phyloP scores from a whole-genome alignment of 1,140 invertebrate species.

The Colletes latitarsis region DNA sequence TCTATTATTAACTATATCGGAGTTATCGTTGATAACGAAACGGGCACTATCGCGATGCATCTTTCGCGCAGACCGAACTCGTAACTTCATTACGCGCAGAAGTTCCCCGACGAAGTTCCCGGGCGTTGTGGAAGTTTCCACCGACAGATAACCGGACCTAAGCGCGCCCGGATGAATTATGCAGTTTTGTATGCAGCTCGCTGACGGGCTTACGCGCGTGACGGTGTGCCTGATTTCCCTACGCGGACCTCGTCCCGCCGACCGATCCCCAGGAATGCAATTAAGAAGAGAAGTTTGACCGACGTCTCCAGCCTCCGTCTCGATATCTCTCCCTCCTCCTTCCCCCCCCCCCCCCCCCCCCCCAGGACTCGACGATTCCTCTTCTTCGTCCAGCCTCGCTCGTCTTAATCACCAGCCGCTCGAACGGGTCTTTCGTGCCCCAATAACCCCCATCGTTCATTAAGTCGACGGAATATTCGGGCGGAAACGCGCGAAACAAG shows the following conservation, averaged over 20 bases:
- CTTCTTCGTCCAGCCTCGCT: not conserved
- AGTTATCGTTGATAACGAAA: conserved; percentile 12
- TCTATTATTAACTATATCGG: not conserved
- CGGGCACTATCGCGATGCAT: conserved; percentile 30
- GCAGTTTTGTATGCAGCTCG: conserved; percentile 55
- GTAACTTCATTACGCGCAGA: conserved; percentile 32
- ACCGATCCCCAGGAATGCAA: conserved; percentile 51
- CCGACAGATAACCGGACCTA: conserved; percentile 35
- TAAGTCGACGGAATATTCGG: not conserved
- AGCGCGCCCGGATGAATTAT: conserved; percentile 56
- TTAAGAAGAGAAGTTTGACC: conserved; percentile 39
- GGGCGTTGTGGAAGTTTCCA: conserved; percentile 9
- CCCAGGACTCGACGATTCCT: not conserved
- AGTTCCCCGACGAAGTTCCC: conserved; percentile 9
- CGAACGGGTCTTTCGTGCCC: not conserved
- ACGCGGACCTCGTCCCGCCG: not conserved
- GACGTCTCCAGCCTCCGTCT: not conserved
- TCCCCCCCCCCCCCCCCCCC: no score
- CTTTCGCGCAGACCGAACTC: conserved; percentile 30
- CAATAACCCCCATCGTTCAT: conserved; percentile 27
- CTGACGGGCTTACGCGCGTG: not conserved
- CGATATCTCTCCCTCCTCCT: conserved; percentile 20
- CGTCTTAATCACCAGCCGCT: conserved; percentile 7
- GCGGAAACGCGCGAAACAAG: conserved; percentile 2
- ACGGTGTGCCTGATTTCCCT: conserved; percentile 17